These are phyloP conservation scores for Lutraria rhynchaena DNA, from an alignment of 1,140 invertebrate genomes.

Conservation along the genomic window DNA sequence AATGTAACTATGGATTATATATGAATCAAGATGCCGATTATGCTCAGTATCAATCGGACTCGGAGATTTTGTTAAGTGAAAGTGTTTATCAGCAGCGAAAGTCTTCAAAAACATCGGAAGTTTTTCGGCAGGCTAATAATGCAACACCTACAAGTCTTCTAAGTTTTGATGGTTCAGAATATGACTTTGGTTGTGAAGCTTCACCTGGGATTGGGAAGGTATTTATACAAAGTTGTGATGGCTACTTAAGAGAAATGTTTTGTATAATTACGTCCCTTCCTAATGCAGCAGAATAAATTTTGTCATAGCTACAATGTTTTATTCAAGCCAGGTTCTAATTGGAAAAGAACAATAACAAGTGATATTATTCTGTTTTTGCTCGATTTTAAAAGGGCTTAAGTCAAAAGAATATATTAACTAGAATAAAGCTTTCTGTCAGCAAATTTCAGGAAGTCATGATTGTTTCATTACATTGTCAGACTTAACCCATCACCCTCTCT, in stretches of 20 bases:
- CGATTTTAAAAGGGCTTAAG: no score
- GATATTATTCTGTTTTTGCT: no score
- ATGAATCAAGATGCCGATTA: slow-evolving; percentile 25
- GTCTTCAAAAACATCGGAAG: slow-evolving; percentile 25
- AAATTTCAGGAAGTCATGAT: no score
- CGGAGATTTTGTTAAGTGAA: slow-evolving; percentile 37
- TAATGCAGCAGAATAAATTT: neutral
- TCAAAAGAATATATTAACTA: no score
- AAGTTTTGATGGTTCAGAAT: slow-evolving; percentile 54
- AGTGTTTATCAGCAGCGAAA: slow-evolving; percentile 45
- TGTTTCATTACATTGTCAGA: no score
- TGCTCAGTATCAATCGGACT: slow-evolving; percentile 44
- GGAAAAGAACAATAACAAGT: no score
- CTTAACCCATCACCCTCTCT: no score
- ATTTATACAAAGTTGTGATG: neutral
- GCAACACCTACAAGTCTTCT: slow-evolving; percentile 50
- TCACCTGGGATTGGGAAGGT: slow-evolving; percentile 53
- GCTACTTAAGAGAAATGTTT: neutral
- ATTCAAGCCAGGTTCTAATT: no score
- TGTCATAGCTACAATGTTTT: no score
- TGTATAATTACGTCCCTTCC: neutral
- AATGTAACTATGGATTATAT: slow-evolving; percentile 33
- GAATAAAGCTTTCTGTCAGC: no score
- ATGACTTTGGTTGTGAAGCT: slow-evolving; percentile 40
- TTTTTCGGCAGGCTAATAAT: slow-evolving; percentile 47